phyloP scores from a whole-genome alignment of 2,888 invertebrate genomes.

The Leptopilina myrica region DNA sequence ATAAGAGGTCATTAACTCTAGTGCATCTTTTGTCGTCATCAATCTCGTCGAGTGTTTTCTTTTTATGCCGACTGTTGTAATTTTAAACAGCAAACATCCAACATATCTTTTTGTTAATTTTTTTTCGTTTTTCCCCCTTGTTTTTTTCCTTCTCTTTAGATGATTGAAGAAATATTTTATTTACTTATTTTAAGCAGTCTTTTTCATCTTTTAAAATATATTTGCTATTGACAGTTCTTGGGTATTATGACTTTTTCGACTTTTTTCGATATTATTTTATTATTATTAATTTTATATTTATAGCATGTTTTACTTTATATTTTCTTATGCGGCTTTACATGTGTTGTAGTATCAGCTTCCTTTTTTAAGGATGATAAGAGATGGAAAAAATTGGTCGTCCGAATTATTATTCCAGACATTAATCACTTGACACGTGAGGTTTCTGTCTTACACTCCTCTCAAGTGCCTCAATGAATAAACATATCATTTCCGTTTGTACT shows the following conservation, averaged over 20 bases:
- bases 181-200: background rate
- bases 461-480: slow-evolving; percentile 30
- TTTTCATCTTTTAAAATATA: background rate
- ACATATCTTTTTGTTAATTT: background rate
- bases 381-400: background rate
- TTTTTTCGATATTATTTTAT: no score
- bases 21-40: slow-evolving; percentile 69
- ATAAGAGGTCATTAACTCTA: slow-evolving; percentile 73
- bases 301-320: no score
- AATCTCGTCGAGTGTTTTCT: slow-evolving; percentile 7
- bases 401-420: slow-evolving; percentile 27
- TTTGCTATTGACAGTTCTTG: background rate
- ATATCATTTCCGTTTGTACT: slow-evolving; percentile 16
- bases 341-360: background rate
- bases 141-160: no score
- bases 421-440: slow-evolving; percentile 27
- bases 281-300: no score
- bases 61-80: background rate
- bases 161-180: background rate
- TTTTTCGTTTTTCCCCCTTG: no score
- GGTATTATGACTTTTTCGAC: no score
- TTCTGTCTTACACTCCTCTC: slow-evolving; percentile 34
- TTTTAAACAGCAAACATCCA: background rate
- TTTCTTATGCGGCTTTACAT: no score
- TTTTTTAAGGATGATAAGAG: background rate